Conservation (phyloP, 2,113 vertebrate genomes). For the Chunga burmeisteri region DNA sequence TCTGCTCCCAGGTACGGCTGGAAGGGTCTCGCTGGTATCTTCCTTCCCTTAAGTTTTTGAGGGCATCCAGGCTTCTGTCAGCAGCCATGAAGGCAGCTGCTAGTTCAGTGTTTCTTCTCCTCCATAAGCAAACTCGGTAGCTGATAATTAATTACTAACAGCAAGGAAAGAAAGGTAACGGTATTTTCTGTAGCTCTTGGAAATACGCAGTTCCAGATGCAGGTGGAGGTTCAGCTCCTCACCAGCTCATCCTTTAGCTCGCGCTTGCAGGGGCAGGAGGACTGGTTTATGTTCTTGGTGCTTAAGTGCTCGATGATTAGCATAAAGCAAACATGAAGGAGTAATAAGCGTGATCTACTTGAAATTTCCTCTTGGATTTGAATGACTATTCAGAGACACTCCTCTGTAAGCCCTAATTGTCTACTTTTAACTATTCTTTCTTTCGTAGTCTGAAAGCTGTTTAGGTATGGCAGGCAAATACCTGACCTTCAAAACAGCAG, state of each 20-base stretch:
- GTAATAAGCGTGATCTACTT: not conserved
- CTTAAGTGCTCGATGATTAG: not conserved
- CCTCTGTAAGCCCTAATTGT: not conserved
- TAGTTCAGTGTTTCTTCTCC: not conserved
- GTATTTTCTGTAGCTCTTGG: not conserved
- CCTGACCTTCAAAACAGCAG: not conserved
- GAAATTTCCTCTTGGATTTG: not conserved
- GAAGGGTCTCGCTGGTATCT: fast-evolving
- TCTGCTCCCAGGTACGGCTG: fast-evolving
- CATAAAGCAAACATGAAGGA: not conserved
- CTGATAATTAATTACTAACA: not conserved
- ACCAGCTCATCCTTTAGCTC: not conserved
- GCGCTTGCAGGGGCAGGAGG: not conserved
- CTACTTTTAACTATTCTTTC: not conserved
- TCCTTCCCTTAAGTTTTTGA: fast-evolving
- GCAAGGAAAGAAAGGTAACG: not conserved
- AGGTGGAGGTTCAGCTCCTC: not conserved
- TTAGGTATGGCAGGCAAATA: not conserved
- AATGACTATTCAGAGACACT: not conserved
- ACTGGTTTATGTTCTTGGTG: fast-evolving
- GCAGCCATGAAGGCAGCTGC: not conserved
- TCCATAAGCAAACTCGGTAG: not conserved
- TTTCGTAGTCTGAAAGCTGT: not conserved
- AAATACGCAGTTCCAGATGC: fast-evolving
- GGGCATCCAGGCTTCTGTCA: not conserved